Conservation (phyloP, 2,797 vertebrate genomes). For the Cynopterus sphinx region DNA sequence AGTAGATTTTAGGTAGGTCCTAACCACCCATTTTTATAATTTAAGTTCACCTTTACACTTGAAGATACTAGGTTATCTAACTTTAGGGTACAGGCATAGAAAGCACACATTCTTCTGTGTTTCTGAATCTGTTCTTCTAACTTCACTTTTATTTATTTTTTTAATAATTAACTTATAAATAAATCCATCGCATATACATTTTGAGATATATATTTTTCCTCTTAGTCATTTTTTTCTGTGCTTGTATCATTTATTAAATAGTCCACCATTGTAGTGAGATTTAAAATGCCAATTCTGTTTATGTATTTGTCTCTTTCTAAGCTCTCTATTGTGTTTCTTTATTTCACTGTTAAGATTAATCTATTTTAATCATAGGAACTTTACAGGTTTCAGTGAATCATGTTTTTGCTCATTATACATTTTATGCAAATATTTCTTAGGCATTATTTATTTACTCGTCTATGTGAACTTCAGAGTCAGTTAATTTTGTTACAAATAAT, state of each 20-base stretch:
- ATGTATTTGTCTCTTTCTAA: background rate
- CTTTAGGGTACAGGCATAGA: background rate
- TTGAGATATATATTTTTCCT: background rate
- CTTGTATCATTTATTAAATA: background rate
- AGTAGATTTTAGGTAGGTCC: background rate
- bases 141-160: background rate
- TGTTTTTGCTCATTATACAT: background rate
- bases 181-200: background rate
- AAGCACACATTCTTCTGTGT: background rate
- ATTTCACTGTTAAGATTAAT: background rate
- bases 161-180: background rate
- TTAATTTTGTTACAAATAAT: background rate
- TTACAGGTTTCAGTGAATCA: background rate
- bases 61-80: background rate
- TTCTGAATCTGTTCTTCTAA: background rate
- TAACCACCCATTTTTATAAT: background rate
- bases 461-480: background rate
- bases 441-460: background rate
- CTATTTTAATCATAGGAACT: background rate
- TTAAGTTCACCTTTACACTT: background rate
- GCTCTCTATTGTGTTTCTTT: background rate
- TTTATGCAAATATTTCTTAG: background rate
- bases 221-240: background rate
- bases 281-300: background rate
- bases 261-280: background rate